These are phyloP conservation scores for Cryptocheilus praepositus DNA, from an alignment of 2,888 invertebrate species.

Conservation along the genomic window DNA sequence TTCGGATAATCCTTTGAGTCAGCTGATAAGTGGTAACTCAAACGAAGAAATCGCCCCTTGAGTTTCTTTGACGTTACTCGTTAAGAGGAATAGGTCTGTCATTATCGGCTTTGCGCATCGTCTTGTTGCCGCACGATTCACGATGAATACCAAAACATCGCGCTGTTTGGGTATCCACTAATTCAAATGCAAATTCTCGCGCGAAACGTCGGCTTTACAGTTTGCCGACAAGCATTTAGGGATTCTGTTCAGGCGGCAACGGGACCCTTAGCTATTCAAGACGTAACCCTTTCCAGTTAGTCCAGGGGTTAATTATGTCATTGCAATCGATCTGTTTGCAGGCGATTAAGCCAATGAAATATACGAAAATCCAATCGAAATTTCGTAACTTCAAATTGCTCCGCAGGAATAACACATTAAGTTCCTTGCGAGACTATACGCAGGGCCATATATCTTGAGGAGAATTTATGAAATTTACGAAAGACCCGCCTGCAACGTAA, in stretches of 20 bases:
- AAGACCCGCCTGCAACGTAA: slow-evolving; percentile 13
- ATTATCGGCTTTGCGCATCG: slow-evolving; percentile 3
- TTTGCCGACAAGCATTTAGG: slow-evolving; percentile 52
- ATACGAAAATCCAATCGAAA: background rate
- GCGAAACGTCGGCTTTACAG: slow-evolving; percentile 39
- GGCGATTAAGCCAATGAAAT: too few species aligned
- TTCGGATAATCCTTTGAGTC: too few species aligned
- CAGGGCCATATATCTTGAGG: too few species aligned
- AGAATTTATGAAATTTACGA: too few species aligned
- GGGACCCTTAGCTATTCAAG: slow-evolving; percentile 52
- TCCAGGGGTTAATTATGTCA: slow-evolving; percentile 49
- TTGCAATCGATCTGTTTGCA: slow-evolving; percentile 54
- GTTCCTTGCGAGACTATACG: too few species aligned
- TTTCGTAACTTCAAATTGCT: background rate
- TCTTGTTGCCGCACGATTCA: background rate
- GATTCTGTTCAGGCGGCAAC: slow-evolving; percentile 45
- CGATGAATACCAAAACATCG: too few species aligned
- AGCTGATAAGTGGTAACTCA: too few species aligned
- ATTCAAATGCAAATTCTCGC: slow-evolving; percentile 44
- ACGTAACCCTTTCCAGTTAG: slow-evolving; percentile 47
- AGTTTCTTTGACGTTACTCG: too few species aligned
- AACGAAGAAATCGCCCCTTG: too few species aligned
- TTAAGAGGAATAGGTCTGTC: too few species aligned
- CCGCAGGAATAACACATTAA: background rate
- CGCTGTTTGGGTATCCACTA: slow-evolving; percentile 11